These are phyloP conservation scores for Pterostichus niger DNA, from an alignment of 2,888 invertebrate genomes.

Conservation along the genomic window DNA sequence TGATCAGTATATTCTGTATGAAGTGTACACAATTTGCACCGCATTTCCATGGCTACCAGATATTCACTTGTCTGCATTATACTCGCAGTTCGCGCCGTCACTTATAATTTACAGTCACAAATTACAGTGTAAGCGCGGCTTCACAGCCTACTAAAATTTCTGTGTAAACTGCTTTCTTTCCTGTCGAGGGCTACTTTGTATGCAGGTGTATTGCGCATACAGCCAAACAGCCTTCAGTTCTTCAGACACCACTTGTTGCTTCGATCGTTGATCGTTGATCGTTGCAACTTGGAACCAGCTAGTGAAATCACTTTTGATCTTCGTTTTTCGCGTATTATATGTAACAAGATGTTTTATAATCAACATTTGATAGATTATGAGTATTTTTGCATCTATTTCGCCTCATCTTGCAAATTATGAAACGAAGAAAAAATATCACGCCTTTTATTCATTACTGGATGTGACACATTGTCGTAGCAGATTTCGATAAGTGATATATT, in stretches of 20 bases:
- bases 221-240: background rate
- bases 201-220: slow-evolving; percentile 33
- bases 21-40: slow-evolving; percentile 19
- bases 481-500: no score
- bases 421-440: no score
- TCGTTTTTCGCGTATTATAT: background rate
- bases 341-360: no score
- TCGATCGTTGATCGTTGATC: background rate
- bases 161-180: slow-evolving; percentile 51
- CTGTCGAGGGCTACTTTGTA: slow-evolving; percentile 47
- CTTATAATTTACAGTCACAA: slow-evolving; percentile 60
- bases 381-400: no score
- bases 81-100: slow-evolving; percentile 25
- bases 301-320: background rate
- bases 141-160: slow-evolving; percentile 45
- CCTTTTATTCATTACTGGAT: no score
- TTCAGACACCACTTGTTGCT: slow-evolving; percentile 1
- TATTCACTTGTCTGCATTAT: slow-evolving; percentile 26
- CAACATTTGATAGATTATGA: no score
- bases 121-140: slow-evolving; percentile 54
- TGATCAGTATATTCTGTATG: background rate
- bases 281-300: background rate
- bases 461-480: no score
- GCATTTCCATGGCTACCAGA: slow-evolving; percentile 39
- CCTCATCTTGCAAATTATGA: no score